phyloP scores from a whole-genome alignment of 2,888 invertebrate genomes.

The Scotopteryx bipunctaria region DNA sequence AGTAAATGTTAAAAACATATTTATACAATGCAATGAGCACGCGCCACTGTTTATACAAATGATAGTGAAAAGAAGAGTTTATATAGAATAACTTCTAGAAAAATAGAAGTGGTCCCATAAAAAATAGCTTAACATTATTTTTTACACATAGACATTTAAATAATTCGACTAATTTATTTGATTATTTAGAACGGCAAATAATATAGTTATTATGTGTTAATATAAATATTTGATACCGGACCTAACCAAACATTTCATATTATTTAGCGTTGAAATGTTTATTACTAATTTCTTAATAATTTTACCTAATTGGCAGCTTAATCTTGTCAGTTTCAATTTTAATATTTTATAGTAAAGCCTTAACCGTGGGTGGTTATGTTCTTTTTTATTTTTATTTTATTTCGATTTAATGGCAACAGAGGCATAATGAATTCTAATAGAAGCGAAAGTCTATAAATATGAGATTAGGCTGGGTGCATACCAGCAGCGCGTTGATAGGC shows the following conservation, averaged over 20 bases:
- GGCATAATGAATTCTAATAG: conserved; percentile 50
- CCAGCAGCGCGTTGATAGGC: conserved; percentile 70
- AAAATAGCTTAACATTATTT: too few species aligned
- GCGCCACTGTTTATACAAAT: conserved; percentile 54
- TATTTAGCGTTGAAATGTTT: too few species aligned
- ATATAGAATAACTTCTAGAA: conserved; percentile 13
- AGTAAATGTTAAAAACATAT: not conserved
- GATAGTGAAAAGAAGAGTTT: conserved; percentile 22
- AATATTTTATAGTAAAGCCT: conserved; percentile 1
- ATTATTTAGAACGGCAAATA: too few species aligned
- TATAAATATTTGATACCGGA: too few species aligned
- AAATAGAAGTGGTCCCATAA: conserved; percentile 22
- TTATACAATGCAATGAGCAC: conserved; percentile 72
- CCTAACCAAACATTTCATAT: too few species aligned
- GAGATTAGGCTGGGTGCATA: conserved; percentile 69
- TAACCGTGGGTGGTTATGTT: conserved; percentile 22
- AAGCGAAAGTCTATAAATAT: conserved; percentile 52
- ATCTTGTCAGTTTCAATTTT: conserved; percentile 7
- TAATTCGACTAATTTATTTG: too few species aligned
- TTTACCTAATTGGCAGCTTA: conserved; percentile 10
- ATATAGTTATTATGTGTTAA: too few species aligned
- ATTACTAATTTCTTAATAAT: not conserved
- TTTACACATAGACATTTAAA: too few species aligned
- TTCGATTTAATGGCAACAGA: conserved; percentile 36
- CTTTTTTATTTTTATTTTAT: conserved; percentile 23